Evolutionary conservation across 2,113 vertebrate genomes (phyloP).

Genomic region (Aegotheles bennettii): DNA sequence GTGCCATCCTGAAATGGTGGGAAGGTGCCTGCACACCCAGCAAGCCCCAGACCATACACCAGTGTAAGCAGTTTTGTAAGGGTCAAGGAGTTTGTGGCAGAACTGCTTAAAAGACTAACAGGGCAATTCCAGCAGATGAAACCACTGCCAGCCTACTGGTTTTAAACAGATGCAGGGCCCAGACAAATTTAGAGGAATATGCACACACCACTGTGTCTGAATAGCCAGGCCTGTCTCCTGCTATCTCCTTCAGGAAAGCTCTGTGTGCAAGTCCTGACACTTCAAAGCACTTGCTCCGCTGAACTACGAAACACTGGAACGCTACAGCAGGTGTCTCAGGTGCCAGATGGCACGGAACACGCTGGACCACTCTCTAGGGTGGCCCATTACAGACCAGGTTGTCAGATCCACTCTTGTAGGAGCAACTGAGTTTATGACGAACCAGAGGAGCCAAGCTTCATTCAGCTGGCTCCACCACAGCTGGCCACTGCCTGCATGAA

Average conservation of each 20-base stretch:
- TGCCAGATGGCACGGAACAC: not conserved
- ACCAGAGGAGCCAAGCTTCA: not conserved
- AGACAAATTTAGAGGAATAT: not conserved
- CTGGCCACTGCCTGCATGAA: not conserved
- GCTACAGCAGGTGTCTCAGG: not conserved
- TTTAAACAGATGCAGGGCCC: fast-evolving
- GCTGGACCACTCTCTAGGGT: fast-evolving
- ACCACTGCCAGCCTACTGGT: not conserved
- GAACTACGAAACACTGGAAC: not conserved
- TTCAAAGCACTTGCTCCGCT: not conserved
- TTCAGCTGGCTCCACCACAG: not conserved
- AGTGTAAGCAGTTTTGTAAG: not conserved
- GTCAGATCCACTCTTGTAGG: not conserved
- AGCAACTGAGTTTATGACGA: fast-evolving
- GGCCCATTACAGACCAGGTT: not conserved
- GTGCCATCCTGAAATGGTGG: fast-evolving
- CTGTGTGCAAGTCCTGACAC: not conserved
- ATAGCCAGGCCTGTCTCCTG: not conserved
- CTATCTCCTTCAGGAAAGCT: not conserved
- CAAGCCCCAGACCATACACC: not conserved
- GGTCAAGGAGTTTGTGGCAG: not conserved
- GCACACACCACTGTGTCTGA: fast-evolving
- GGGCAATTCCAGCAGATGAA: not conserved
- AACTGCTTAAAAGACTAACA: not conserved
- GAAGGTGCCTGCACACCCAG: not conserved